phyloP scores from a whole-genome alignment of 2,797 vertebrate species.

The Saguinus oedipus region DNA sequence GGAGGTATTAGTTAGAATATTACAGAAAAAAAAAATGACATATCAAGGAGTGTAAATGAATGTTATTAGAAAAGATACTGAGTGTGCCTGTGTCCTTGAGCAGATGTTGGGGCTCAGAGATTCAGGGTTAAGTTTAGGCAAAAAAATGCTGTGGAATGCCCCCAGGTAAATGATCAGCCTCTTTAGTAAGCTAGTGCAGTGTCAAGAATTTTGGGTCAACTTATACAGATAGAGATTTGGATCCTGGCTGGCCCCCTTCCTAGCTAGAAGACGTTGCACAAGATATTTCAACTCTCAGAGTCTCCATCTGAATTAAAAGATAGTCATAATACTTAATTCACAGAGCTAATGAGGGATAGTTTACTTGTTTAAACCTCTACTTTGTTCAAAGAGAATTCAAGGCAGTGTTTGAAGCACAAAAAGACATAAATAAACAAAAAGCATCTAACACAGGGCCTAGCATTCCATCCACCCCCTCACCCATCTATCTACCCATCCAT shows the following conservation, averaged over 20 bases:
- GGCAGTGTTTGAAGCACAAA: not conserved
- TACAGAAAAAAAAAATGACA: not conserved
- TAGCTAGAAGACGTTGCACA: not conserved
- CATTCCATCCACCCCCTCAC: not conserved
- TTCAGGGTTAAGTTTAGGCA: not conserved
- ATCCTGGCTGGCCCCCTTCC: not conserved
- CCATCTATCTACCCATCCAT: no score
- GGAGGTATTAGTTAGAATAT: not conserved
- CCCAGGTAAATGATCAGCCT: not conserved
- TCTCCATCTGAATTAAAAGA: not conserved
- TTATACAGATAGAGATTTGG: not conserved
- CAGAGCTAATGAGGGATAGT: not conserved
- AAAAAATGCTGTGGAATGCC: not conserved
- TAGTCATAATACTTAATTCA: not conserved
- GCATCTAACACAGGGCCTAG: not conserved
- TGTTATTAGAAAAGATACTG: not conserved
- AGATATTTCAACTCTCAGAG: not conserved
- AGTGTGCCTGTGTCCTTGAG: not conserved
- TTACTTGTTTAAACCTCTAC: constrained; percentile 9
- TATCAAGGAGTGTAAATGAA: not conserved
- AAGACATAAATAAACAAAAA: not conserved
- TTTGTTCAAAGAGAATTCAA: not conserved
- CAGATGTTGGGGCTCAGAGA: not conserved
- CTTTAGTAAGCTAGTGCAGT: not conserved
- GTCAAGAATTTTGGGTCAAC: not conserved